Evolutionary conservation across 2,888 invertebrate genomes (phyloP), one percentile per base, ranked within the genome.

Genomic region (Polymixis flavicincta): DNA sequence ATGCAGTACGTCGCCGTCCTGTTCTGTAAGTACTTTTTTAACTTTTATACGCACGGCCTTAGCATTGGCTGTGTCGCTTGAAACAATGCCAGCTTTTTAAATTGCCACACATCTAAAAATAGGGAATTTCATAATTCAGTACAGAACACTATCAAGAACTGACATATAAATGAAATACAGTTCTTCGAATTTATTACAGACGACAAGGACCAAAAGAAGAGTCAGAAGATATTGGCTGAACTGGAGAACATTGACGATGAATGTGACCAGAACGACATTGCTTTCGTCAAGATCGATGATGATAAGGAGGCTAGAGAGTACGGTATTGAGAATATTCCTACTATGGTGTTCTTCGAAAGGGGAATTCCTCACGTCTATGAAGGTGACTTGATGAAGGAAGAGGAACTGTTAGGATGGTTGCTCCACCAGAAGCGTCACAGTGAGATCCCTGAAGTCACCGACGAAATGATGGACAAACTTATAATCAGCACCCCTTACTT

Each of bases 181-280:
- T 94, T 92, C 90, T 93, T 92, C 89, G 90, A 90, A 90, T 92
- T 92, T 87, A 91, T 95, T 96, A 86, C 95, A 99, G 99, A 99
- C 96, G 98, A 99, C 94, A 98, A 98, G 94, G 98, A 98, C 88
- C 98, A 99, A 92, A 98, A 98, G 96, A 98, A 98, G 94, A 98
- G 98, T 92, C 98, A 98, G 93, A 98, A 98, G 94, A 97, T 98
- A 76, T 96, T 99, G 82, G 95, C 97, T 71, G 99, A 98, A 93
- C 95, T 99, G 89, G 99, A 99, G 95, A 99, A 98, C 92, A 99
- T 99, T 88, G 99, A 99, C 91, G 99, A 99, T 91, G 99, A 99
- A 92, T 98, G 98, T 94, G 99, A 99, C 93, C 98, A 98, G 91
- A 98, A 99, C 92, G 98, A 98, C 90, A 99, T 99, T 88, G 98